phyloP scores from a whole-genome alignment of 2,113 vertebrate genomes.

The Lonchura striata region DNA sequence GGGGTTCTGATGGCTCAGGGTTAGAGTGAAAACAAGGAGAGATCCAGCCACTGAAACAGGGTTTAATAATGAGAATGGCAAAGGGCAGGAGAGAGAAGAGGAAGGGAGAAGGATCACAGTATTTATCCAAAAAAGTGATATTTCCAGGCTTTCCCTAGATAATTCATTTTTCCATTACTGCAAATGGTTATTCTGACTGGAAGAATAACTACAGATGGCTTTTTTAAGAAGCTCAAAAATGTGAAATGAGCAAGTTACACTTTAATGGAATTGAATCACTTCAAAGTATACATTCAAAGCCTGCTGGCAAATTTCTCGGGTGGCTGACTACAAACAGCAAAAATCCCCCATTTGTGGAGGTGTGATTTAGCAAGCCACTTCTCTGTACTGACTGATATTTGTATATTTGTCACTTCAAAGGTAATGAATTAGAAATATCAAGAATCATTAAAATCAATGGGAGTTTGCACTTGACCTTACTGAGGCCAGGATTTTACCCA shows the following conservation, averaged over 20 bases:
- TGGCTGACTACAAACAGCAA: constrained; percentile 6
- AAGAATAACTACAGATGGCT: constrained; percentile 22
- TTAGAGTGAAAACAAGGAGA: neutral
- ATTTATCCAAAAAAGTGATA: neutral
- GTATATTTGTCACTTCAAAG: constrained; percentile 34
- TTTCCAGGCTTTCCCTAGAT: neutral
- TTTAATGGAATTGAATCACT: constrained; percentile 36
- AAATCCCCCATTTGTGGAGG: neutral
- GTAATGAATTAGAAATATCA: constrained; percentile 31
- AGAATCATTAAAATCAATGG: constrained; percentile 29
- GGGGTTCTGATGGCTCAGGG: neutral
- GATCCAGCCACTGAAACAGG: neutral
- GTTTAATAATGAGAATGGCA: neutral
- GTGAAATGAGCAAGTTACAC: constrained; percentile 5
- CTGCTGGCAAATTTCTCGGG: constrained; percentile 20
- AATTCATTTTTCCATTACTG: constrained; percentile 43
- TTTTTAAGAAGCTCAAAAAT: constrained; percentile 36
- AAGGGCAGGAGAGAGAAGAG: neutral
- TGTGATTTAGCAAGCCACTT: constrained; percentile 9
- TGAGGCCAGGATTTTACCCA: constrained; percentile 7
- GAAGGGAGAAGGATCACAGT: neutral
- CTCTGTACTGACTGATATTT: constrained; percentile 5
- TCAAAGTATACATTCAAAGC: constrained; percentile 24
- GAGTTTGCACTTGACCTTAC: constrained; percentile 42
- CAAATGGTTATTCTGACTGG: constrained; percentile 28